Conservation (phyloP, 2,113 vertebrate genomes). For the Scatophagus argus region DNA sequence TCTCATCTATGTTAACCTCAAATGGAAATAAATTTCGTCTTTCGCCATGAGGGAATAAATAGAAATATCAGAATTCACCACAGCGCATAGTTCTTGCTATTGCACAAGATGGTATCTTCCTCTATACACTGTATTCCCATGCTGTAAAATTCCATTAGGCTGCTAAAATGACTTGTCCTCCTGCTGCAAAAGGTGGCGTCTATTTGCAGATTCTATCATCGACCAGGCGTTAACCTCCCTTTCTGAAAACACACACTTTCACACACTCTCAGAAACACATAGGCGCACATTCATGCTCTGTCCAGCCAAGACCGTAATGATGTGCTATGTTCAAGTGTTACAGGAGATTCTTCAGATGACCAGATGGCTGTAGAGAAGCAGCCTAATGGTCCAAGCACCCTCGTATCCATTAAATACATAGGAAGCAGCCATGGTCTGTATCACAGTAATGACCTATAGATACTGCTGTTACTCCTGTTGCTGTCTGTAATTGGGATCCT, state of each 20-base stretch:
- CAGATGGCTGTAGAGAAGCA: slow-evolving; percentile 71
- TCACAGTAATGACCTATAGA: slow-evolving; percentile 80
- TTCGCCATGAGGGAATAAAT: slow-evolving; percentile 58
- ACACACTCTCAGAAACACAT: slow-evolving; percentile 4
- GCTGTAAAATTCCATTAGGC: slow-evolving; percentile 75
- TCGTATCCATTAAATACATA: slow-evolving; percentile 75
- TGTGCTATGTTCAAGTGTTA: slow-evolving; percentile 64
- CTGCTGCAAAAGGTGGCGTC: slow-evolving; percentile 65
- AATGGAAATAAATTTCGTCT: slow-evolving; percentile 65
- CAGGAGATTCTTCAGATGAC: slow-evolving; percentile 66
- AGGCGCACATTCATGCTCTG: not conserved
- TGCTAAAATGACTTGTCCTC: slow-evolving; percentile 74
- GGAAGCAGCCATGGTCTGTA: slow-evolving; percentile 68
- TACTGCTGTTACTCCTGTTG: slow-evolving; percentile 66
- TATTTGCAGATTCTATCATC: slow-evolving; percentile 78
- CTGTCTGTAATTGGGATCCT: slow-evolving; percentile 70
- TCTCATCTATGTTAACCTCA: slow-evolving; percentile 58
- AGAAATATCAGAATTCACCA: slow-evolving; percentile 67
- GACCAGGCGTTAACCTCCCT: slow-evolving; percentile 52
- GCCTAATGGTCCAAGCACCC: slow-evolving; percentile 80
- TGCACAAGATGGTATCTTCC: slow-evolving; percentile 66
- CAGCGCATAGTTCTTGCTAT: slow-evolving; percentile 41
- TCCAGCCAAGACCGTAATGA: slow-evolving; percentile 60
- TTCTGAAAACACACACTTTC: slow-evolving; percentile 37
- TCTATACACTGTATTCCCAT: slow-evolving; percentile 66